Evolutionary conservation across 1,140 invertebrate genomes (phyloP), one percentile per base, ranked within the genome.

Genomic region (Drosophila trapezifrons): DNA sequence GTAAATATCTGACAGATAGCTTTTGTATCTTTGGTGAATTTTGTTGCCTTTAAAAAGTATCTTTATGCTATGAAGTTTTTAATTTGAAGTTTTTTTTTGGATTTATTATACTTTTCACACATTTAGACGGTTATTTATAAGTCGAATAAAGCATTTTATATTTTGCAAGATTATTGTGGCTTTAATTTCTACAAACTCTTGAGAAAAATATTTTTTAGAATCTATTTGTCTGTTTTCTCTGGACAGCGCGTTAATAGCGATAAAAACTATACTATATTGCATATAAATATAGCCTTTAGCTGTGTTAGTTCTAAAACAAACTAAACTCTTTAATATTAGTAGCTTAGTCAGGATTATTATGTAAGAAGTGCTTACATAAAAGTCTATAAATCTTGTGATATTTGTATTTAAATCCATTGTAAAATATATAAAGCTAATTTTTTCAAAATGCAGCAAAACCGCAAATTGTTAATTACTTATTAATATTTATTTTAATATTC

Each of bases 21-120:
- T 66, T 37, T 37, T 46, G 55, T 15, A 52, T 20, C 18, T 37
- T 54, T 52, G 27, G n/a, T 32, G 47, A 18, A 29, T 13, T 51
- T 49, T 2, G 9, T 17, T 47, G 22, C 9, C 2, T 27, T 17
- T 3, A 27, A 35, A 47, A 47, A 27, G 45, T 47, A 47, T 47
- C 10, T 47, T 46, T n/a, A 22, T 9, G 12, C 3, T 51, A 9
- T 17, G 32, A 37, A 17, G 0, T 10, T 17, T 43, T 43, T 12
- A 10, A 10, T 5, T 20, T 3, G 3, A 18, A 18, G 12, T n/a
- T 22, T 18, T 22, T 18, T 9, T 17, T 7, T 9, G 35, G 5
- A 13, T 56, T 42, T 56, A 27, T 42, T 40, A 15, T 6, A 40
- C 5, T 4, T 6, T 42, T 42, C 4, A 40, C 35, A 25, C 35